These are phyloP conservation scores for Rhynchopsitta pachyrhyncha DNA, from an alignment of 2,113 vertebrate genomes.

Conservation along the genomic window DNA sequence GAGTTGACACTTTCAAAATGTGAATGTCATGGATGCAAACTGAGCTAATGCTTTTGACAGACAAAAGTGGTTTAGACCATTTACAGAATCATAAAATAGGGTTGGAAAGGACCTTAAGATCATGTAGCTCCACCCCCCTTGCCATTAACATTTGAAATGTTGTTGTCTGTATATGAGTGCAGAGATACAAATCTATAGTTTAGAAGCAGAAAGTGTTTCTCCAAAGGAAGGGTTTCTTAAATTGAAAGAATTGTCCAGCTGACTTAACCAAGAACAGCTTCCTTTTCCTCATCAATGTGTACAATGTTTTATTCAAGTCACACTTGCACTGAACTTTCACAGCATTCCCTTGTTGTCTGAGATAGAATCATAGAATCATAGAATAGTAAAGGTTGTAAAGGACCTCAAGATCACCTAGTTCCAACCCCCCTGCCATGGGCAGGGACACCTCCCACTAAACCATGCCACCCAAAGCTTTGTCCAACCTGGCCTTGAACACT, in stretches of 20 bases:
- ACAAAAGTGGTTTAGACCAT: background rate
- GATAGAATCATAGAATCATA: background rate
- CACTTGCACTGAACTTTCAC: background rate
- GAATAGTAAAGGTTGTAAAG: too few relatives aligned
- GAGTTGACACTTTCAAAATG: background rate
- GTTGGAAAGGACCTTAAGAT: background rate
- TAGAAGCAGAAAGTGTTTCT: background rate
- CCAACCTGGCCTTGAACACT: too few relatives aligned
- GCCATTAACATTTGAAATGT: background rate
- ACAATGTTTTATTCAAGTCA: slow-evolving; percentile 18
- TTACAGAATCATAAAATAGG: background rate
- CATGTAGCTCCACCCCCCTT: background rate
- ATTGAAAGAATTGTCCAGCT: background rate
- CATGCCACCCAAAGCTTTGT: too few relatives aligned
- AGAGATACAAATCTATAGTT: background rate
- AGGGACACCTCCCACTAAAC: too few relatives aligned
- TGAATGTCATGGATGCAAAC: rapidly evolving
- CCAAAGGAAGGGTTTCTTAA: background rate
- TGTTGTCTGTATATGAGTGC: background rate
- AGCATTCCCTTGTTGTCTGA: background rate
- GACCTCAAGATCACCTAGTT: too few relatives aligned
- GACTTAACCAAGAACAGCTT: background rate
- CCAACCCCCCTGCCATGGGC: too few relatives aligned
- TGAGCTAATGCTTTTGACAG: background rate
- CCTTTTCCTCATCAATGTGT: background rate